Percentiles rank a stretch among this genome's conserved stretches.
These are phyloP conservation scores for Pollenia amentaria DNA, from an alignment of 2,888 invertebrate species.

Conservation along the genomic window DNA sequence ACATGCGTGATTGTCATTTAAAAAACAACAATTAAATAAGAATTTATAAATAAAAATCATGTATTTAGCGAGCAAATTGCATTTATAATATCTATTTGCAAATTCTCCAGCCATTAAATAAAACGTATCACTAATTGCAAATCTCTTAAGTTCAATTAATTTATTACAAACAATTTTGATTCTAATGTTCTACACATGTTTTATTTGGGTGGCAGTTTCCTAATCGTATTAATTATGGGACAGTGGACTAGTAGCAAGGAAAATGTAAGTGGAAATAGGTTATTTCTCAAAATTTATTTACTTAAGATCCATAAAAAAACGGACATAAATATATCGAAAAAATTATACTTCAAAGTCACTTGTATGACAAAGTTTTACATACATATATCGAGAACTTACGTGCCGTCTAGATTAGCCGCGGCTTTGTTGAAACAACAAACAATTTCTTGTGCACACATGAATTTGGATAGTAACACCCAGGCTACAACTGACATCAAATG, in stretches of 20 bases:
- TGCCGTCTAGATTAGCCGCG: too few relatives aligned
- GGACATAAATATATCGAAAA: too few relatives aligned
- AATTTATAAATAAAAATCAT: conserved; percentile 3
- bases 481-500: too few relatives aligned
- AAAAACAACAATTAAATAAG: conserved; percentile 19
- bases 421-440: too few relatives aligned
- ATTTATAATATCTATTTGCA: conserved; percentile 6
- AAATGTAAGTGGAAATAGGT: background rate
- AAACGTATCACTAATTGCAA: conserved; percentile 52
- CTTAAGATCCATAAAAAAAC: too few relatives aligned
- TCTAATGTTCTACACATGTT: conserved; percentile 51
- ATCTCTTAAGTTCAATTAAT: conserved; percentile 34
- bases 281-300: background rate
- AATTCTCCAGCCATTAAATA: conserved; percentile 6
- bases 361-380: too few relatives aligned
- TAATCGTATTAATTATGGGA: conserved; percentile 32
- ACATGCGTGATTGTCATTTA: conserved; percentile 59
- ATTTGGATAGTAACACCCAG: too few relatives aligned
- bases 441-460: too few relatives aligned
- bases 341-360: too few relatives aligned
- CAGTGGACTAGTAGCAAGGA: background rate
- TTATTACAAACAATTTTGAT: conserved; percentile 9
- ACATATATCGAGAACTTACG: too few relatives aligned
- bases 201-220: conserved; percentile 36
- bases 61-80: background rate